phyloP scores from a whole-genome alignment of 2,113 vertebrate genomes.

The Trachemys scripta region DNA sequence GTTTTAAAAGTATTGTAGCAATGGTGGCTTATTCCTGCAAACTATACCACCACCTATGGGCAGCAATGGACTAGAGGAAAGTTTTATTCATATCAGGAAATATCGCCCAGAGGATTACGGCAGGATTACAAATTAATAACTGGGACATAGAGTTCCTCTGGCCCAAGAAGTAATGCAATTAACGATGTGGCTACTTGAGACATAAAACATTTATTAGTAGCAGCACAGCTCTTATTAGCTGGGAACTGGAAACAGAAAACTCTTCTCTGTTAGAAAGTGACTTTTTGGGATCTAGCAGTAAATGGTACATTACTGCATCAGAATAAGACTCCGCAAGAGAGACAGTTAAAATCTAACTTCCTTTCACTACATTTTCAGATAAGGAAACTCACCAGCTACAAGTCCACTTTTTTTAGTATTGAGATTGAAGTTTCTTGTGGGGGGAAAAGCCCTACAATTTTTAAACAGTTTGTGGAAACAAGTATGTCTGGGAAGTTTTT shows the following conservation, averaged over 20 bases:
- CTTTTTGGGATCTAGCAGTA: not conserved
- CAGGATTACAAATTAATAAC: not conserved
- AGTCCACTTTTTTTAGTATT: not conserved
- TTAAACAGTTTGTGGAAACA: too few relatives aligned
- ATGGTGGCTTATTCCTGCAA: not conserved
- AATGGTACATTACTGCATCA: not conserved
- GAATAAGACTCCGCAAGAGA: not conserved
- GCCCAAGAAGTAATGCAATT: not conserved
- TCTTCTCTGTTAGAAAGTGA: not conserved
- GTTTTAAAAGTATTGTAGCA: not conserved
- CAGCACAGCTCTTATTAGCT: not conserved
- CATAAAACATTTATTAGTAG: not conserved
- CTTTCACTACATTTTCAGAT: not conserved
- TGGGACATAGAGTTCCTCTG: not conserved
- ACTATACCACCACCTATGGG: not conserved
- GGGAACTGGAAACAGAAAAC: not conserved
- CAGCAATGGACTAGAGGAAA: too few relatives aligned
- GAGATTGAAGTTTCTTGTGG: too few relatives aligned
- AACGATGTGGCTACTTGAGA: not conserved
- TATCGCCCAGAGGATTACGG: not conserved
- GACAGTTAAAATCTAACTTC: not conserved
- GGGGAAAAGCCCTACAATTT: too few relatives aligned
- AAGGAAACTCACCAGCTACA: not conserved
- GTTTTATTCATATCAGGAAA: not conserved
- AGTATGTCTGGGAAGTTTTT: too few relatives aligned